Conservation (phyloP, 2,797 vertebrate species). For the Sitta carolinensis region DNA sequence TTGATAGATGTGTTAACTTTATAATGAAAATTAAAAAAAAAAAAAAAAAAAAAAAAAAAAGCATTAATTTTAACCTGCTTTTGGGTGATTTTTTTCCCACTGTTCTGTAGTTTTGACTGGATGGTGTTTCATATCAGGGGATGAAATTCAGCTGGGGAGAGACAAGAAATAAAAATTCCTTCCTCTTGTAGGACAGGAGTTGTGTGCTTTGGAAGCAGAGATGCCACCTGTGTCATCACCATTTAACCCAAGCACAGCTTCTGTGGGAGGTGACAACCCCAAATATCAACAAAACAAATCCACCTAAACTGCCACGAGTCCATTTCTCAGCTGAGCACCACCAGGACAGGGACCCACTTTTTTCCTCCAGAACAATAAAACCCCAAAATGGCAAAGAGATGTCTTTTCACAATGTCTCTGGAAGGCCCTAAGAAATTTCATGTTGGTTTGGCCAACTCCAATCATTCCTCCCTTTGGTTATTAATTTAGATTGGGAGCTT, state of each 20-base stretch:
- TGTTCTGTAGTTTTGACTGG: rapidly evolving
- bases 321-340: background rate
- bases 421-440: background rate
- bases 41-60: conserved; percentile 63
- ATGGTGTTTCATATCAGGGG: rapidly evolving
- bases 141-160: background rate
- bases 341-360: background rate
- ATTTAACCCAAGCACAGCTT: background rate
- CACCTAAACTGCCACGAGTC: background rate
- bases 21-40: conserved; percentile 84
- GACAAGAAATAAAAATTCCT: background rate
- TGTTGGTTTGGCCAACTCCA: background rate
- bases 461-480: background rate
- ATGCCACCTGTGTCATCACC: background rate
- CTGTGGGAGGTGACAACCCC: background rate
- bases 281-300: background rate
- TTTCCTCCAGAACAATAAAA: background rate
- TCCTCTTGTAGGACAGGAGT: background rate
- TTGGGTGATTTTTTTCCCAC: background rate
- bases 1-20: conserved; percentile 88
- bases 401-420: background rate
- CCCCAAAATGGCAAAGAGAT: rapidly evolving
- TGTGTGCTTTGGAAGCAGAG: background rate
- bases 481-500: background rate
- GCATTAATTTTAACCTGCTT: conserved; percentile 50